Conservation (phyloP, 2,113 vertebrate genomes). For the Pseudonaja textilis region DNA sequence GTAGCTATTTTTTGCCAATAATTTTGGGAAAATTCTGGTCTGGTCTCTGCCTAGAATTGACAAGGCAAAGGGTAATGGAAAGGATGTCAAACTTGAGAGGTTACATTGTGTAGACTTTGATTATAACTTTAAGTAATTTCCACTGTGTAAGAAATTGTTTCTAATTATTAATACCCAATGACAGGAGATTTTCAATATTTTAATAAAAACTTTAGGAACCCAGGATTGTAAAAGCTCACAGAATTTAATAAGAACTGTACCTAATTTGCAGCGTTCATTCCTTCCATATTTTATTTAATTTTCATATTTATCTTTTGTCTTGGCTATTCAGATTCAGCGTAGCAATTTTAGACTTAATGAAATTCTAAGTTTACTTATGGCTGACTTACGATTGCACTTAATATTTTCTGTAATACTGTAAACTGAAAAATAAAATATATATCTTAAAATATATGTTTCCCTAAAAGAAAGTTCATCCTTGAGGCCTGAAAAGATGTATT, state of each 20-base stretch:
- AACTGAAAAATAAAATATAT: conserved; percentile 29
- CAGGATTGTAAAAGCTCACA: background rate
- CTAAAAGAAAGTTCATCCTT: background rate
- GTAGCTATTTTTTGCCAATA: background rate
- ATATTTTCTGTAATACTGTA: conserved; percentile 37
- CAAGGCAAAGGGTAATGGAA: background rate
- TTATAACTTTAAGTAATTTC: background rate
- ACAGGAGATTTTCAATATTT: background rate
- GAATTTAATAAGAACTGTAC: background rate
- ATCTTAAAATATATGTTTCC: conserved; percentile 4
- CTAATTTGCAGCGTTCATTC: background rate
- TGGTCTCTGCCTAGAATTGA: background rate
- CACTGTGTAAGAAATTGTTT: background rate
- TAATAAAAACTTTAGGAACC: background rate
- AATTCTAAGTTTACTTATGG: background rate
- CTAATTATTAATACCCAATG: background rate
- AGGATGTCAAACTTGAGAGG: background rate
- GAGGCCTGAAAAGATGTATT: background rate
- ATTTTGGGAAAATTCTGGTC: background rate
- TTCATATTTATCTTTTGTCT: background rate
- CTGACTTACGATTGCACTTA: conserved; percentile 20
- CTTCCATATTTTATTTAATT: conserved; percentile 10
- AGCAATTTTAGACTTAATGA: background rate
- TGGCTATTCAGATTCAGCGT: conserved; percentile 11
- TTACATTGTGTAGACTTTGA: background rate